These are phyloP conservation scores for Plumapathes pennacea DNA, from an alignment of 92 coral and sea anemone genomes.

Conservation along the genomic window DNA sequence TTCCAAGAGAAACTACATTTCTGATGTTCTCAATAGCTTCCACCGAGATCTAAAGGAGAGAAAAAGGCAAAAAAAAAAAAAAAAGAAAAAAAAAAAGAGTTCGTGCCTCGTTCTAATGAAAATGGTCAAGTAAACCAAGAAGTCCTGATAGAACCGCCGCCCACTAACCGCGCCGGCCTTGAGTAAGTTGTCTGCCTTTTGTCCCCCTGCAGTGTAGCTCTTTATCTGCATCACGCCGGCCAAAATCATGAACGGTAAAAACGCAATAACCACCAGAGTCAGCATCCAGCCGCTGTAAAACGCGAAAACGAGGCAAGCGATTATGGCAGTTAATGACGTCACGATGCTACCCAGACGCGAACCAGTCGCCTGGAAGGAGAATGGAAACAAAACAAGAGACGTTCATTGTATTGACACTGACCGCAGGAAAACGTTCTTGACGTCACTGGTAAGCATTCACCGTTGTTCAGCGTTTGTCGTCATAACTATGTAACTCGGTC, in stretches of 20 bases:
- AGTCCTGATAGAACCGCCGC: too few relatives aligned
- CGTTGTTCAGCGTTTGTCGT: too few relatives aligned
- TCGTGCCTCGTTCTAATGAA: too few relatives aligned
- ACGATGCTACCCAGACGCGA: constrained; percentile 66
- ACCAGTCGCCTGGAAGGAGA: constrained; percentile 72
- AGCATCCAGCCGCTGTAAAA: constrained; percentile 86
- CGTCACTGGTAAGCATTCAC: too few relatives aligned
- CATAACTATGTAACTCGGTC: too few relatives aligned
- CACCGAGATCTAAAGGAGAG: constrained; percentile 67
- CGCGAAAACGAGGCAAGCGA: constrained; percentile 65
- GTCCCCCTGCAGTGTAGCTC: constrained; percentile 57
- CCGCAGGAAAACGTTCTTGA: too few relatives aligned
- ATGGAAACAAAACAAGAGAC: background rate
- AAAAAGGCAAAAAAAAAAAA: background rate
- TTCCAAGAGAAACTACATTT: constrained; percentile 83
- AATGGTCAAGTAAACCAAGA: too few relatives aligned
- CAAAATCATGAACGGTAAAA: constrained; percentile 72
- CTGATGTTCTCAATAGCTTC: constrained; percentile 87
- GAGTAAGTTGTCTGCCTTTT: constrained; percentile 59
- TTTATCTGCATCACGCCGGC: constrained; percentile 74
- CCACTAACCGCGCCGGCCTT: constrained; percentile 79
- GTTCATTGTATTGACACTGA: background rate
- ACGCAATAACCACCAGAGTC: constrained; percentile 76
- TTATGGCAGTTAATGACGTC: constrained; percentile 56
- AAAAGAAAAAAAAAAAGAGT: background rate